Base-by-base conservation (phyloP, 2,113 vertebrate species). In the Platysteira castanea region DNA sequence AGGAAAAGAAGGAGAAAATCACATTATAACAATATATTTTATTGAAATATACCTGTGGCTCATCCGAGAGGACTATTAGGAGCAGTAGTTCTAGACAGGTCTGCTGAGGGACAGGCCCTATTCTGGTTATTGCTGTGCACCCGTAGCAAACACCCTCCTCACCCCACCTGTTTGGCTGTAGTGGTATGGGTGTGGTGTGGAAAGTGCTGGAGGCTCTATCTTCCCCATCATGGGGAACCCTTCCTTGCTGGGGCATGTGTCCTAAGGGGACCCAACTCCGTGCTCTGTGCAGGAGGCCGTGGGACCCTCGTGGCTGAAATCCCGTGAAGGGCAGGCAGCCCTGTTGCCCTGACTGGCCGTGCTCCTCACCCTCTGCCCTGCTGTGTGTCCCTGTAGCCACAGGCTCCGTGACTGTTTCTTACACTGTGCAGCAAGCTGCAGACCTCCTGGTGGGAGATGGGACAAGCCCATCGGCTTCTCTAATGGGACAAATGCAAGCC, bases 261-360 rank as follows among this genome's bases (percentile, higher is more conserved):
- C 22, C 44, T 49, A 28, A 50, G 2, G 2, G 15, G 35, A 67
- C 23, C 15, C 41, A 57, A 6, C 37, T 67, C 31, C 64, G 41
- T 1, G 0, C 20, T 60, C 13, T 46, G 5, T 22, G 46, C 1
- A 0, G 57, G 49, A 68, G 5, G 31, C n/a, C 1, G 3, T 20
- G 65, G 16, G n/a, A 50, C 6, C 19, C 1, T 2, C 0, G 0
- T 54, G 67, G 41, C 71, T 71, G 69, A 60, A 60, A 27, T 0
- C 3, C n/a, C 64, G 24, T 0, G 4, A 19, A 79, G 37, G 33
- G 13, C 37, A 71, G 61, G 37, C 54, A 83, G 31, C 0, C 2
- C 28, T 1, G 3, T 24, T 67, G 30, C 20, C 19, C 3, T 0
- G 10, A 23, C 77, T 91, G 87, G 8, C 60, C 4, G 1, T 76